A percentile compares a stretch with the other conserved stretches of the same genome.
Conservation (phyloP, 2,888 invertebrate genomes). For the Fragum fragum region DNA sequence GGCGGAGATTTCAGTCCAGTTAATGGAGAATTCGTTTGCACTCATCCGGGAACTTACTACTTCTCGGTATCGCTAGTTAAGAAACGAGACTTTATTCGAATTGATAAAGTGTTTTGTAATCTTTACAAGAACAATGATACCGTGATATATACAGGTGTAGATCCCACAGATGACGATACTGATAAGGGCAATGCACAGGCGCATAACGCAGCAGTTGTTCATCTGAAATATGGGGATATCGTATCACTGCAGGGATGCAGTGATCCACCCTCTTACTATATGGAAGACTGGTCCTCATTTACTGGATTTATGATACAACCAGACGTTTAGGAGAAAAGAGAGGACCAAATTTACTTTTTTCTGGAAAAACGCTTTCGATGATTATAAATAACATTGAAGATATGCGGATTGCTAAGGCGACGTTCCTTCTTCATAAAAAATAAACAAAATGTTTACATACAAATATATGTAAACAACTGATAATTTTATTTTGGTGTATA, state of each 20-base stretch:
- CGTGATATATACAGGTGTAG: slow-evolving; percentile 10
- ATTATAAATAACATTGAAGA: too few relatives aligned
- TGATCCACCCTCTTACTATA: slow-evolving; percentile 9
- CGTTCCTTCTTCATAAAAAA: too few relatives aligned
- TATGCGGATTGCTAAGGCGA: too few relatives aligned
- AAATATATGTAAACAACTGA: too few relatives aligned
- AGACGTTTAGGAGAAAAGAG: background rate
- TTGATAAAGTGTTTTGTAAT: slow-evolving; percentile 24
- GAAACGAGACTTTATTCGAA: slow-evolving; percentile 24
- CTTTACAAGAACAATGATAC: slow-evolving; percentile 24
- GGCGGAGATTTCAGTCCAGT: background rate
- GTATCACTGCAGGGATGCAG: slow-evolving; percentile 26
- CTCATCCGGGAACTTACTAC: slow-evolving; percentile 29
- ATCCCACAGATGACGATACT: slow-evolving; percentile 37
- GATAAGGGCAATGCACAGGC: slow-evolving; percentile 38
- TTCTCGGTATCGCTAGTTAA: slow-evolving; percentile 34
- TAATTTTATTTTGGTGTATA: too few relatives aligned
- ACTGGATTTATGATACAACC: slow-evolving; percentile 32
- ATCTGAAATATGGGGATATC: slow-evolving; percentile 26
- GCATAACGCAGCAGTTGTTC: slow-evolving; percentile 16
- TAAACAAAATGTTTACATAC: too few relatives aligned
- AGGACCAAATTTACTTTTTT: too few relatives aligned
- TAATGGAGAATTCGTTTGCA: slow-evolving; percentile 21
- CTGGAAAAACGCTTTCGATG: too few relatives aligned
- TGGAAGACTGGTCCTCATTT: slow-evolving; percentile 35